A percentile compares a stretch with the other conserved stretches of the same genome.
phyloP scores from a whole-genome alignment of 2,113 vertebrate genomes.

The Corythornis cristatus region DNA sequence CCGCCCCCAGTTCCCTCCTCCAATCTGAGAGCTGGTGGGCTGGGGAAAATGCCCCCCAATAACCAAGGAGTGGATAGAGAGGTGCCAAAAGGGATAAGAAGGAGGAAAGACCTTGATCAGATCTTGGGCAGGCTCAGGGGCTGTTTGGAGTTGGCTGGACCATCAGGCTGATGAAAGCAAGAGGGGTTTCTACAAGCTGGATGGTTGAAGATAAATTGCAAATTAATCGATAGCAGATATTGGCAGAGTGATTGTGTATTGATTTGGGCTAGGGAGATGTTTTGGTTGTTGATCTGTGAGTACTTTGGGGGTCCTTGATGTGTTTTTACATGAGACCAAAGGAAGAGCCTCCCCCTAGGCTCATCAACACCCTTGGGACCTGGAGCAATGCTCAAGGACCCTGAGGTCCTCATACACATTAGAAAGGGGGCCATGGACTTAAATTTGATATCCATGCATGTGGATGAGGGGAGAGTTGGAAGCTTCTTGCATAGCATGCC shows the following conservation, averaged over 20 bases:
- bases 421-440: not conserved
- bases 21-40: not conserved
- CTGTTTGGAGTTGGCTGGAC: not conserved
- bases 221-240: not conserved
- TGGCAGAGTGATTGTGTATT: not conserved
- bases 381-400: not conserved
- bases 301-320: not conserved
- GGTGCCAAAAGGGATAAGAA: not conserved
- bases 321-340: not conserved
- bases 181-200: not conserved
- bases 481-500: not conserved
- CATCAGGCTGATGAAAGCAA: not conserved
- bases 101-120: not conserved
- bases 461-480: accelerated
- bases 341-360: not conserved
- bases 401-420: not conserved
- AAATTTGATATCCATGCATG: not conserved
- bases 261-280: not conserved
- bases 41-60: not conserved
- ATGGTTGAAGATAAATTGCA: not conserved
- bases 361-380: accelerated
- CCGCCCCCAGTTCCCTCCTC: not conserved
- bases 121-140: not conserved
- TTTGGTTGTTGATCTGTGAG: not conserved
- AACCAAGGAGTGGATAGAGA: not conserved